These are phyloP conservation scores for Bambusicola thoracicus DNA, from an alignment of 2,113 vertebrate species.

Conservation along the genomic window DNA sequence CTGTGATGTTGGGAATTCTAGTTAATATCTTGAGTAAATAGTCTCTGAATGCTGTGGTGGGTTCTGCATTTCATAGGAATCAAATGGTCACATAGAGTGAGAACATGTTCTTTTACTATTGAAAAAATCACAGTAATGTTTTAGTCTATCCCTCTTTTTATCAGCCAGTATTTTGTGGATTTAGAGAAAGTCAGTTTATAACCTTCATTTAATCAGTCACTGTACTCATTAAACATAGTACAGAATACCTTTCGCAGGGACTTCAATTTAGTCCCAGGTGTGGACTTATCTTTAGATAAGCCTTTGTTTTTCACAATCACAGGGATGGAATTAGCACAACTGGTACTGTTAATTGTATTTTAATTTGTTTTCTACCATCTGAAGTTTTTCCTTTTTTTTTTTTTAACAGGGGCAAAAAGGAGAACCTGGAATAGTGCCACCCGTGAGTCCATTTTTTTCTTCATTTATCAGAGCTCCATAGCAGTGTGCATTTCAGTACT, in stretches of 20 bases:
- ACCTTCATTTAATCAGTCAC: not conserved
- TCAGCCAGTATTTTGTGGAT: not conserved
- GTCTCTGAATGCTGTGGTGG: not conserved
- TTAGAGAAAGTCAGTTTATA: not conserved
- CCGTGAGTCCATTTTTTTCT: conserved; percentile 79
- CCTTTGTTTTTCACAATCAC: not conserved
- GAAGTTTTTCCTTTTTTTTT: not conserved
- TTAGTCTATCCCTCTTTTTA: not conserved
- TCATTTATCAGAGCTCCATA: not conserved
- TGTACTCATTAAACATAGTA: not conserved
- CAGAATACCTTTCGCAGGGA: not conserved
- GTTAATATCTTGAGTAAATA: not conserved
- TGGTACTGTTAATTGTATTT: not conserved
- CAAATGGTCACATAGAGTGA: not conserved
- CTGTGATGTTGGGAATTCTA: accelerated
- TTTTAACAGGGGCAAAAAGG: conserved; percentile 91
- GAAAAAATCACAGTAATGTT: not conserved
- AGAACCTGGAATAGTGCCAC: conserved; percentile 93
- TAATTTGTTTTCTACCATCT: not conserved
- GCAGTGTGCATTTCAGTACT: not conserved
- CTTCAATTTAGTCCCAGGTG: not conserved
- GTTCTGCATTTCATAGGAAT: not conserved
- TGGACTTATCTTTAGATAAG: not conserved
- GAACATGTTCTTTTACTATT: not conserved
- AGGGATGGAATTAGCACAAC: not conserved